Evolutionary conservation across 2,113 vertebrate genomes (phyloP).

Genomic region (Anoplopoma fimbria): DNA sequence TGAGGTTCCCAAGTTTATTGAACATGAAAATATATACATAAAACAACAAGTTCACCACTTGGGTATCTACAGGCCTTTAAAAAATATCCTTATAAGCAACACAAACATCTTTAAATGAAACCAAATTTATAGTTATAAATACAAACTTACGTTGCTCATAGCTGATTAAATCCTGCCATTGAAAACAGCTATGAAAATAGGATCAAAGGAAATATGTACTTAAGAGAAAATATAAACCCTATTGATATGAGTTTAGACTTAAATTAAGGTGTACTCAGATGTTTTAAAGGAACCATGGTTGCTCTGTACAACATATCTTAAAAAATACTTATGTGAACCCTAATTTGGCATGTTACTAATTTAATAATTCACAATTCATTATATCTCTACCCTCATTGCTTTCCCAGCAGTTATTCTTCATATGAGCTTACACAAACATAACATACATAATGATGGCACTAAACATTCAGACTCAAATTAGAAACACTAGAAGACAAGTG

Average conservation of each 20-base stretch:
- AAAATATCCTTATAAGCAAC: not conserved
- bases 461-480: not conserved
- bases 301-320: not conserved
- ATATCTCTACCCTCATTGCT: not conserved
- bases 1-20: conserved; percentile 32
- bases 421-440: conserved; percentile 4
- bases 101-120: not conserved
- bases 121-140: not conserved
- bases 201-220: not conserved
- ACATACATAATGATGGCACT: conserved; percentile 7
- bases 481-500: conserved; percentile 8
- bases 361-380: not conserved
- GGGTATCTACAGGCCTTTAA: not conserved
- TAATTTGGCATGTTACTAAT: not conserved
- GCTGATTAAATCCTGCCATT: not conserved
- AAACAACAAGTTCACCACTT: not conserved
- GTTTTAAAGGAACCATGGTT: not conserved
- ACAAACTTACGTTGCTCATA: not conserved
- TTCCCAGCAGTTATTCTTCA: not conserved
- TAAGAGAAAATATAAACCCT: not conserved
- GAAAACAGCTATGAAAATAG: not conserved
- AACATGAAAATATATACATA: conserved; percentile 11
- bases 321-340: not conserved
- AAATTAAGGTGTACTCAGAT: not conserved
- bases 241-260: not conserved